Evolutionary conservation across 2,797 vertebrate species (phyloP).

Genomic region (Lycodopsis pacificus): DNA sequence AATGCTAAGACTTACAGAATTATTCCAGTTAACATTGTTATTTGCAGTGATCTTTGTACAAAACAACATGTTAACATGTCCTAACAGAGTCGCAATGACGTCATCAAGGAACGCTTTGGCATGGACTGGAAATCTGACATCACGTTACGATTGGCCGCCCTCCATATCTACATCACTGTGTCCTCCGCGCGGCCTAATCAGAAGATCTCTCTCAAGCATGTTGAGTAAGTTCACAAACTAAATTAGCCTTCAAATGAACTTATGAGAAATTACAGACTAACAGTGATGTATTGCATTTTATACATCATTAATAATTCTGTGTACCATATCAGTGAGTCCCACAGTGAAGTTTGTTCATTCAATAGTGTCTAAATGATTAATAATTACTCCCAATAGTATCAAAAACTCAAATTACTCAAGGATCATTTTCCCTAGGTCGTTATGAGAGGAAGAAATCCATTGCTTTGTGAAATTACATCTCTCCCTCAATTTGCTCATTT

Average conservation of each 20-base stretch:
- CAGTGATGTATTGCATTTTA: conserved; percentile 25
- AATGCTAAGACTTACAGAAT: neutral
- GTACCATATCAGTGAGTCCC: conserved; percentile 30
- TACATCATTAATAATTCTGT: conserved; percentile 41
- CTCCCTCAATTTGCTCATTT: conserved; percentile 60
- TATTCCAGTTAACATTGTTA: neutral
- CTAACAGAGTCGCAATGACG: conserved; percentile 95
- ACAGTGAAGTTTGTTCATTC: conserved; percentile 57
- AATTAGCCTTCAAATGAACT: conserved; percentile 33
- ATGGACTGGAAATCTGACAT: conserved; percentile 95
- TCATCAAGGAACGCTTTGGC: conserved; percentile 96
- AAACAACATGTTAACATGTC: conserved; percentile 25
- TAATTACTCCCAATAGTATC: conserved; percentile 63
- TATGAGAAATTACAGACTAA: conserved; percentile 34
- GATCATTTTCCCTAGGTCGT: conserved; percentile 54
- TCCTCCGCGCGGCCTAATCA: conserved; percentile 95
- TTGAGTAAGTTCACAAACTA: conserved; percentile 90
- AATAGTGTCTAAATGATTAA: conserved; percentile 63
- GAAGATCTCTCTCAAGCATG: conserved; percentile 98
- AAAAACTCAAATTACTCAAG: conserved; percentile 62
- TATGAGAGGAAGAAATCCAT: conserved; percentile 58
- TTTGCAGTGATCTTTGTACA: conserved; percentile 12
- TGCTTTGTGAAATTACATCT: conserved; percentile 69
- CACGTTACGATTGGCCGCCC: conserved; percentile 93
- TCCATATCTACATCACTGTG: conserved; percentile 98